Conservation (phyloP, 2,797 vertebrate species). For the Melanotaenia nigrans region DNA sequence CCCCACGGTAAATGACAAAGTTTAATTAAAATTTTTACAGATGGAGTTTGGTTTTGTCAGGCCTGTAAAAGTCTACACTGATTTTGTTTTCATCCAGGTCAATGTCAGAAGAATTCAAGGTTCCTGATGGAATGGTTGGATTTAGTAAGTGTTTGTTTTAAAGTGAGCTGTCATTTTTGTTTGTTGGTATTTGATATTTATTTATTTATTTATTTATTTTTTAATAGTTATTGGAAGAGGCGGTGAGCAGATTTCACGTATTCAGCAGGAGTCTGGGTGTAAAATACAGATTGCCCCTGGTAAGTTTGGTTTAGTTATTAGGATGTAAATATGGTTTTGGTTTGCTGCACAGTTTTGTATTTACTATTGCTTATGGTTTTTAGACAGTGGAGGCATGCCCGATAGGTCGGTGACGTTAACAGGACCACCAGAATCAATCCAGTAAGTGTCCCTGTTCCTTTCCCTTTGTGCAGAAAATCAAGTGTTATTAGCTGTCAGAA, state of each 20-base stretch:
- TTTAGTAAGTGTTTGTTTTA: slow-evolving; percentile 90
- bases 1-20: slow-evolving; percentile 80
- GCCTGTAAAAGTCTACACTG: not conserved
- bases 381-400: slow-evolving; percentile 97
- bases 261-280: slow-evolving; percentile 98
- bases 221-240: slow-evolving; percentile 95
- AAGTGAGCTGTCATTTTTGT: accelerated
- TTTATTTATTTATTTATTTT: not conserved
- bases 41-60: too few relatives aligned
- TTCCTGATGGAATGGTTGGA: slow-evolving; percentile 99
- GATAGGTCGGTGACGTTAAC: slow-evolving; percentile 97
- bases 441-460: slow-evolving; percentile 83
- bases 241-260: slow-evolving; percentile 98
- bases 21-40: not conserved
- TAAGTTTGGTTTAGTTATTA: slow-evolving; percentile 62
- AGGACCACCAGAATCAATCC: slow-evolving; percentile 93
- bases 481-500: not conserved
- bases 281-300: slow-evolving; percentile 99
- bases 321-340: not conserved
- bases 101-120: slow-evolving; percentile 96
- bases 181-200: not conserved
- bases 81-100: slow-evolving; percentile 80
- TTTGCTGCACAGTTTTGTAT: not conserved
- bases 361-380: slow-evolving; percentile 44
- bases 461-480: not conserved